These are phyloP conservation scores for Pseudomugil gertrudae DNA, from an alignment of 2,797 vertebrate genomes.

Conservation along the genomic window DNA sequence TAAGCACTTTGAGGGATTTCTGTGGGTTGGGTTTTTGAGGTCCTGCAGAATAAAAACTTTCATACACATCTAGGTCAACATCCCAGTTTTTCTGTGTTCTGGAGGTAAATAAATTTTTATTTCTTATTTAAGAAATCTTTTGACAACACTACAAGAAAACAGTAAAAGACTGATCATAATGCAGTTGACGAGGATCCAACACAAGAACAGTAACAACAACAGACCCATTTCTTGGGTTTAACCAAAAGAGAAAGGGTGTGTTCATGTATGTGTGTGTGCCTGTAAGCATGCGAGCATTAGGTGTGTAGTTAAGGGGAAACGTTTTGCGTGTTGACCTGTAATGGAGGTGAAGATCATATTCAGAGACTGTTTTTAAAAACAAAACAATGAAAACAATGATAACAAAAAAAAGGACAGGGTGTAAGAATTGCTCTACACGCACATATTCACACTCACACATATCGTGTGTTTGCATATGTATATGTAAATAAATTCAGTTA, in stretches of 20 bases:
- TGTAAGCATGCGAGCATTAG: constrained; percentile 32
- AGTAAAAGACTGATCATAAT: constrained; percentile 8
- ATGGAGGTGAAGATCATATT: constrained; percentile 73
- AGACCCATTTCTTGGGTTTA: constrained; percentile 58
- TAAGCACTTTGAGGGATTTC: constrained; percentile 82
- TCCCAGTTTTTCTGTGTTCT: constrained; percentile 72
- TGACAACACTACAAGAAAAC: constrained; percentile 42
- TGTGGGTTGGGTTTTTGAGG: constrained; percentile 59
- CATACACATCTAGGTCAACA: constrained; percentile 73
- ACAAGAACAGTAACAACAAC: constrained; percentile 54
- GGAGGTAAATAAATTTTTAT: constrained; percentile 54
- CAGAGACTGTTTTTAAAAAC: constrained; percentile 63
- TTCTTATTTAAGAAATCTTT: constrained; percentile 34
- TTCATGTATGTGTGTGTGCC: constrained; percentile 43
- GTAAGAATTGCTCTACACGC: constrained; percentile 83
- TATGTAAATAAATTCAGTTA: constrained; percentile 82
- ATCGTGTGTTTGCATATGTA: constrained; percentile 78
- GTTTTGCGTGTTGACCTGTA: constrained; percentile 62
- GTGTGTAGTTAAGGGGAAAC: constrained; percentile 10
- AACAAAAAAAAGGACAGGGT: constrained; percentile 75
- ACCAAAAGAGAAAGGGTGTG: constrained; percentile 52
- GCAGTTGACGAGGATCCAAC: constrained; percentile 49
- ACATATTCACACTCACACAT: constrained; percentile 82
- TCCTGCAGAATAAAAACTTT: constrained; percentile 57
- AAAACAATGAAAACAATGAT: constrained; percentile 60